Evolutionary conservation across 2,797 vertebrate genomes (phyloP).

Genomic region (Adelosebastes latens): DNA sequence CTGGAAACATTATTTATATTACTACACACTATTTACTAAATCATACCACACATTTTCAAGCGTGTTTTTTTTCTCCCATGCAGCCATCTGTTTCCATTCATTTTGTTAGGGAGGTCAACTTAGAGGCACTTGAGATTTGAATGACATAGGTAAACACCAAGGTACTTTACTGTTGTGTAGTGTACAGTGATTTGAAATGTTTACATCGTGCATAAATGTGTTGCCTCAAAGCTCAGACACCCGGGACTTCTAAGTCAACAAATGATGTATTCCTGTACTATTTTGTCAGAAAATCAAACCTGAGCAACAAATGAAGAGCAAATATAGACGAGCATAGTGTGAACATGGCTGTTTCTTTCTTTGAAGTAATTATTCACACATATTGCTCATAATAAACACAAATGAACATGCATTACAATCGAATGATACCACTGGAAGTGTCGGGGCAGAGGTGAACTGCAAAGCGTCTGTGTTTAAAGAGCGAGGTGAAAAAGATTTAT

Average conservation of each 20-base stretch:
- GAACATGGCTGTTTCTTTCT: background rate
- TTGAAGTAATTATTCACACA: background rate
- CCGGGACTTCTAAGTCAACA: background rate
- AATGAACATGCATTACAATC: background rate
- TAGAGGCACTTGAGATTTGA: background rate
- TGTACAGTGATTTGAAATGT: constrained; percentile 8
- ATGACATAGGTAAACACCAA: background rate
- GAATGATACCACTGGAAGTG: background rate
- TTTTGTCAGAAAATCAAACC: background rate
- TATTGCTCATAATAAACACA: background rate
- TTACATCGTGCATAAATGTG: background rate
- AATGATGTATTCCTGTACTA: background rate
- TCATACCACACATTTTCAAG: background rate
- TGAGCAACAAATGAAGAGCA: background rate
- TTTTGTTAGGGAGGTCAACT: background rate
- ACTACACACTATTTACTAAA: background rate
- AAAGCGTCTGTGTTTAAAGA: background rate
- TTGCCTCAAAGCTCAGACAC: background rate
- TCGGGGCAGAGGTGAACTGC: background rate
- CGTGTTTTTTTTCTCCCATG: background rate
- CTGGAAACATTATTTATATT: background rate
- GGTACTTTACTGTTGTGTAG: background rate
- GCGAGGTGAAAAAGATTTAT: background rate
- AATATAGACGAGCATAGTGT: background rate
- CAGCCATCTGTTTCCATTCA: background rate